Conservation (phyloP, 2,888 invertebrate genomes). For the Lasius platythorax region DNA sequence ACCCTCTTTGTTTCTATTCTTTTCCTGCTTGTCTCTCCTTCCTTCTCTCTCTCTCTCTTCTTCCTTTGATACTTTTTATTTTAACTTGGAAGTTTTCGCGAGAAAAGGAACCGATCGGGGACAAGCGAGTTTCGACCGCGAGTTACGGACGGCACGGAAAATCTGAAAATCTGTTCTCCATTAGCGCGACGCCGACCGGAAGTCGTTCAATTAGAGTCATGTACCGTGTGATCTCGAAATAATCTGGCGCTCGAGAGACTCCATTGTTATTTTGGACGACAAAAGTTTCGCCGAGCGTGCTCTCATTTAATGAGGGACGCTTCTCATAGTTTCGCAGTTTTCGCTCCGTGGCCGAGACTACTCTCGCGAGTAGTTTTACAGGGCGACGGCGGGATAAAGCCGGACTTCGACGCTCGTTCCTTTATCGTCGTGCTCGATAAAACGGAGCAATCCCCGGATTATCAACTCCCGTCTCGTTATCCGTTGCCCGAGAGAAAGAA, state of each 20-base stretch:
- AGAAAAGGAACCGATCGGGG: slow-evolving; percentile 45
- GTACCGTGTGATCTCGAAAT: slow-evolving; percentile 71
- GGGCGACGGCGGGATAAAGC: slow-evolving; percentile 45
- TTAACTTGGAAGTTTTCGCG: slow-evolving; percentile 49
- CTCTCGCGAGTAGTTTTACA: slow-evolving; percentile 52
- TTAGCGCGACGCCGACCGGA: slow-evolving; percentile 66
- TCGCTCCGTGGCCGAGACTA: slow-evolving; percentile 27
- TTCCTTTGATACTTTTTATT: slow-evolving; percentile 25
- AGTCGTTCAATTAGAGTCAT: slow-evolving; percentile 74
- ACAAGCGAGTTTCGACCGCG: slow-evolving; percentile 58
- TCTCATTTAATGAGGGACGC: slow-evolving; percentile 50
- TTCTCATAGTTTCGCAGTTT: slow-evolving; percentile 53
- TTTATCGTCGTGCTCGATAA: slow-evolving; percentile 50
- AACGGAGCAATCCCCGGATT: slow-evolving; percentile 42
- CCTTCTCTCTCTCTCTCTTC: neutral
- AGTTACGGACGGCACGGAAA: slow-evolving; percentile 52
- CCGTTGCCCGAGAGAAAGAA: neutral
- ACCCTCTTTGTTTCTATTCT: slow-evolving; percentile 27
- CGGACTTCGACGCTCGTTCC: slow-evolving; percentile 14
- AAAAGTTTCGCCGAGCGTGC: slow-evolving; percentile 56
- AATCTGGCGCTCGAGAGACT: slow-evolving; percentile 58
- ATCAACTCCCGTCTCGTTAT: slow-evolving; percentile 36
- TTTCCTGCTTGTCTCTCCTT: neutral
- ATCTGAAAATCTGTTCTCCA: slow-evolving; percentile 71
- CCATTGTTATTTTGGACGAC: slow-evolving; percentile 60